Evolutionary conservation across 2,888 invertebrate genomes (phyloP), one percentile per base, ranked within the genome.

Genomic region (Aproaerema taeniolella): DNA sequence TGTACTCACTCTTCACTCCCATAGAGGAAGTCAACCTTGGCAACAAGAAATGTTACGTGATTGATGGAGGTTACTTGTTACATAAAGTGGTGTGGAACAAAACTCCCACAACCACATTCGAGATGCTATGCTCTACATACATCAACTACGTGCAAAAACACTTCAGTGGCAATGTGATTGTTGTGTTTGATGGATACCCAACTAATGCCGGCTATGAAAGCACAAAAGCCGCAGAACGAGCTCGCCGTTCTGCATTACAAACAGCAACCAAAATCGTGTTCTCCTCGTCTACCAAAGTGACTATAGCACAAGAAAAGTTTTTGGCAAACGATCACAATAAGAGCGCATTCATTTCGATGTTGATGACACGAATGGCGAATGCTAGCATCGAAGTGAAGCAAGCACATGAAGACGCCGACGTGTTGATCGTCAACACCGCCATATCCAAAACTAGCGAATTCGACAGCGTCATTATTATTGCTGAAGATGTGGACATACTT

Each of bases 271-370:
- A 20, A 20, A 8, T 20, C 20, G 20, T 20, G 20, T 20, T 20
- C 20, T 20, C 20, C 20, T 20, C 20, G 8, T 20, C 20, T 20
- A 20, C 20, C 8, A 6, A 6, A 8, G 20, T 20, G 20, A 20
- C 20, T 8, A 20, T 6, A 20, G 20, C 20, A 20, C 20, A 20
- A 20, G 20, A 20, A 20, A 20, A 46, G 38, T 43, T 45, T 31
- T 25, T 45, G 29, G 42, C 31, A 49, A 37, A 51, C 42, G 45
- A 44, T 31, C 39, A 40, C 37, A 45, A 42, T 37, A 45, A 45
- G 34, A 39, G 35, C 36, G 30, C 37, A 37, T 43, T 42, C 25
- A 43, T 45, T 31, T 26, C 42, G 33, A 41, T n/a, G n/a, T n/a
- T n/a, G n/a, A n/a, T n/a, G n/a, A n/a, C n/a, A n/a, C n/a, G n/a